Evolutionary conservation across 2,797 vertebrate genomes (phyloP), one percentile per base, ranked within the genome.

Genomic region (Antrozous pallidus): DNA sequence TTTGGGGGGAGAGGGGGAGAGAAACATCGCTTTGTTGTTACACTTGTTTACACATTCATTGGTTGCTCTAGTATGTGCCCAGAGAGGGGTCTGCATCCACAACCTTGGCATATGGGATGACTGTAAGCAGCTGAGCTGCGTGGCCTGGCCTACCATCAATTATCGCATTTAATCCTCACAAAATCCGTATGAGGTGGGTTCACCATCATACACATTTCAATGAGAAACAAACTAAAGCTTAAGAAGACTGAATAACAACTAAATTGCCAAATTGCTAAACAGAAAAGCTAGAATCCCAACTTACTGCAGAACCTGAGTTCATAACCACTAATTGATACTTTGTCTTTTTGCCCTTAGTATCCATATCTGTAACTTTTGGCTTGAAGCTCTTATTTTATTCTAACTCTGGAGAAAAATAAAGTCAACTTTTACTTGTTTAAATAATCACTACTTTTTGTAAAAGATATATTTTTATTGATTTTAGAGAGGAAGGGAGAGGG

Each of bases 381-480:
- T 84, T 93, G 36, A 40, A 74, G 36, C 31, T 88, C 58, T 93
- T 45, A 63, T 47, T 91, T 79, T 88, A 83, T 61, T 75, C 40
- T 88, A 88, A 88, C 36, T 73, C 82, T 63, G 61, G 18, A 80
- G 56, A 88, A 91, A 93, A 94, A 49, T 5, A 38, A 89, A 73
- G 33, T 58, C 67, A 88, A 89, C 10, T 85, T 93, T 87, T 77
- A 94, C 13, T 85, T 73, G 22, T 47, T 80, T 85, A 80, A 54
- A 69, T 36, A 92, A 86, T 65, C 28, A 38, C 33, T 74, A 54
- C 45, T 74, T 85, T 91, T 61, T 61, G 28, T 61, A 61, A 31
- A 31, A 61, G 2, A 14, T 58, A 2, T 58, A 28, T 14, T 58
- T 58, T 28, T 28, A 58, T 61, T 61, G 13, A 61, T 61, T 61